Evolutionary conservation across 1,140 invertebrate genomes (phyloP).

Genomic region (Bombus ignitus): DNA sequence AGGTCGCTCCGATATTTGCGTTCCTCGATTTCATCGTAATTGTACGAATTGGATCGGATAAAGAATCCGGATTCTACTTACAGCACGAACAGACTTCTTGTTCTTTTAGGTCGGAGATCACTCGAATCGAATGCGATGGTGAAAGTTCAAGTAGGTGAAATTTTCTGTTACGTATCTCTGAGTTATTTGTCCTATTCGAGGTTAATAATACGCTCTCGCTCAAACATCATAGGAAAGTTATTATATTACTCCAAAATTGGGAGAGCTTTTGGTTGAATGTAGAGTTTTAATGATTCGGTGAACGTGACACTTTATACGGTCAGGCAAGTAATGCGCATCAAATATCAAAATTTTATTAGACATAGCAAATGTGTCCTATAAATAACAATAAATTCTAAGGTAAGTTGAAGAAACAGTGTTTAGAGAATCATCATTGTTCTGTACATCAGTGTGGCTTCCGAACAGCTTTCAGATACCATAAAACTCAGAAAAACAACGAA

Average conservation of each 20-base stretch:
- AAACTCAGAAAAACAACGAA: no score
- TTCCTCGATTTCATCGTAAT: slow-evolving; percentile 49
- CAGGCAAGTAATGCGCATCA: no score
- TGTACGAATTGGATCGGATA: slow-evolving; percentile 48
- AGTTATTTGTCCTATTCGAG: not conserved
- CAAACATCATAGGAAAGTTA: not conserved
- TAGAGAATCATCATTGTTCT: no score
- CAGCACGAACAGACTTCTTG: slow-evolving; percentile 12
- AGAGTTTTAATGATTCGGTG: no score
- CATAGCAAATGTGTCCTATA: no score
- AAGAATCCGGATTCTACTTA: slow-evolving; percentile 25
- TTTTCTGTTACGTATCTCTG: not conserved
- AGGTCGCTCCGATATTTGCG: slow-evolving; percentile 46
- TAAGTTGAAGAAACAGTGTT: no score
- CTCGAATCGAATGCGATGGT: not conserved
- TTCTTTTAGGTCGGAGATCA: not conserved
- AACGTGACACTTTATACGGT: no score
- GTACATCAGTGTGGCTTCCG: no score
- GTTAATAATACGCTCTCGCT: not conserved
- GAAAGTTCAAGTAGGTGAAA: not conserved
- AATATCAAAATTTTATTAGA: no score
- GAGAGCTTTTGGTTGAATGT: no score
- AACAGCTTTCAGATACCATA: no score
- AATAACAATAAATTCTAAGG: no score
- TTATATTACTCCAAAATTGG: not conserved